Conservation (phyloP, 37 sponge, comb jelly and placozoan genomes). For the Haliclona indistincta region DNA sequence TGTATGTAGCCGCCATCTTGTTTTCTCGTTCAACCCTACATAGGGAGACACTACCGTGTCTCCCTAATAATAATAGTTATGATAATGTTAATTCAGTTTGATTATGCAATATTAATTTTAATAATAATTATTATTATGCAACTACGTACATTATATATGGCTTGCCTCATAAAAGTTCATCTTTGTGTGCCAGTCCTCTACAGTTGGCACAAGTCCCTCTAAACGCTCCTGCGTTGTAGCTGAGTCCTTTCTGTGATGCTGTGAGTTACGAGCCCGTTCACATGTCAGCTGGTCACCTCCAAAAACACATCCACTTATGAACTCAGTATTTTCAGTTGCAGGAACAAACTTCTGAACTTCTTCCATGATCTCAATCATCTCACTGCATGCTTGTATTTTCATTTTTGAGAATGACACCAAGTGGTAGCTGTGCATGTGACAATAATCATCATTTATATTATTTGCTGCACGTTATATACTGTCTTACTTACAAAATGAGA, state of each 20-base stretch:
- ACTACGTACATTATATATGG: neutral
- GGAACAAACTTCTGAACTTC: neutral
- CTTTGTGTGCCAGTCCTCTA: slow-evolving; percentile 35
- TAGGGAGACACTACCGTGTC: too few species aligned
- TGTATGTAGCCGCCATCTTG: too few species aligned
- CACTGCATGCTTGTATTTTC: neutral
- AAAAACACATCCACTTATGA: neutral
- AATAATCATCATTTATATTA: neutral
- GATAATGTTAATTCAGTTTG: too few species aligned
- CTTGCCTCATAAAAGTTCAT: slow-evolving; percentile 3
- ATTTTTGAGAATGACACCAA: neutral
- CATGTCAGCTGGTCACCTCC: slow-evolving; percentile 30
- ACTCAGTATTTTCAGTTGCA: too few species aligned
- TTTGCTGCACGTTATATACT: neutral
- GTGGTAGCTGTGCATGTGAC: neutral
- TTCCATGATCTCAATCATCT: neutral
- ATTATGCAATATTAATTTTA: too few species aligned
- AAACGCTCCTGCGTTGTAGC: neutral
- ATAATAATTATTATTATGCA: neutral
- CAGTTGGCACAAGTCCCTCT: slow-evolving; percentile 23
- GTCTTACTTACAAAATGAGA: slow-evolving; percentile 10
- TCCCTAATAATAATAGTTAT: too few species aligned
- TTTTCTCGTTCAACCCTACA: too few species aligned
- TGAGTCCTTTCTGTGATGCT: neutral
- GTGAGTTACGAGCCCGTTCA: slow-evolving; percentile 4